Base-by-base conservation (phyloP, 1,140 invertebrate species). In the Stratiolaelaps scimitus region DNA sequence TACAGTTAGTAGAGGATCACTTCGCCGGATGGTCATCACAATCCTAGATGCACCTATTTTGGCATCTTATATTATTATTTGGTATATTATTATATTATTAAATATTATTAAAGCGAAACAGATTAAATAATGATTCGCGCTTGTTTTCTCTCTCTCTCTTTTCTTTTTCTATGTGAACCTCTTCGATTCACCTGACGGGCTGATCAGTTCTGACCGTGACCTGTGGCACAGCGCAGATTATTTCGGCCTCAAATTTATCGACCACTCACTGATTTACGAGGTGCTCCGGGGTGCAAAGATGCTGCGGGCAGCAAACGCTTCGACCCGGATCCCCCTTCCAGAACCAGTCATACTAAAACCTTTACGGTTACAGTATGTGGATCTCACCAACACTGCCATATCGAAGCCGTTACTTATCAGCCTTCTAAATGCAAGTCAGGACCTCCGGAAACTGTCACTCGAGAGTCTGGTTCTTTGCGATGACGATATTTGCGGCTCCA, bases 211-310 rank as follows among this genome's bases (percentile, higher is more conserved):
- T 15, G 53, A 60, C 23, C 23, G 26, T 13, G 53, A 60, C 26
- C 26, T 60, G 10, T 60, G 53, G 53, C 53, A 60, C 53, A 60
- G 53, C 23, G 53, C 34, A 17, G 20, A 34, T 10, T 60, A 60
- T 34, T 29, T 29, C 23, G 26, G 53, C 2, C 13, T 26, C n/a
- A 60, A 60, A 26, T 60, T 60, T 19, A 34, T 34, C 6, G 53
- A 60, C 15, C 26, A 60, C 15, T 26, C 53, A 15, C 15, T 60
- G 26, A 26, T 60, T 26, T 34, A 29, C 23, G 53, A 60, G 26
- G 53, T 60, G 13, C 26, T 60, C 6, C 53, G 53, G 2, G 53
- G 53, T 15, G 34, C 53, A 34, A 60, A 60, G 10, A 60, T 60
- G 53, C 23, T 60, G 15, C 23, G 53, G 4, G 23, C n/a, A 15